Evolutionary conservation across 2,888 invertebrate genomes (phyloP).

Genomic region (Philonicus albiceps): DNA sequence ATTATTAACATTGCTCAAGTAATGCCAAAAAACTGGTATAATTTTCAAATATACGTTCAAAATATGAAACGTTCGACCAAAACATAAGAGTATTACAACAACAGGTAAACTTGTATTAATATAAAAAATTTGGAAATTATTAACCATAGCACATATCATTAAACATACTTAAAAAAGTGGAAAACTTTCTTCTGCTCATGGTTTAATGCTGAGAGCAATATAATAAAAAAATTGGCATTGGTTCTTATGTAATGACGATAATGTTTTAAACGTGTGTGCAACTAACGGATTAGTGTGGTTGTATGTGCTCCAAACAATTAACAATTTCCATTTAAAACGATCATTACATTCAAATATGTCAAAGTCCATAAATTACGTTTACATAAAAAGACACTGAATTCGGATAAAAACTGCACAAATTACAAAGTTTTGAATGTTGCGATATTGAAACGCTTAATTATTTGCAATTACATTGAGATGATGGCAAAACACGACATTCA

Average conservation of each 20-base stretch:
- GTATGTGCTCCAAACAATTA: not conserved
- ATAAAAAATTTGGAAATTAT: not conserved
- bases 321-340: conserved; percentile 6
- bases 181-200: not conserved
- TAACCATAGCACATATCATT: not conserved
- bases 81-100: not conserved
- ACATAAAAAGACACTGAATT: conserved; percentile 27
- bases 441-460: not conserved
- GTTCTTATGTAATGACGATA: not conserved
- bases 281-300: not conserved
- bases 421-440: not conserved
- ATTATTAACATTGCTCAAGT: conserved; percentile 1
- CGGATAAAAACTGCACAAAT: conserved; percentile 9
- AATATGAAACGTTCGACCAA: not conserved
- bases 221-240: not conserved
- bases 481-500: conserved; percentile 7
- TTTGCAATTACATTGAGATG: conserved; percentile 27
- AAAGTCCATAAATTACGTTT: conserved; percentile 20
- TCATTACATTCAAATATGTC: not conserved
- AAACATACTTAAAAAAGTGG: not conserved
- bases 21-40: not conserved
- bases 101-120: not conserved
- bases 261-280: conserved; percentile 3
- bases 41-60: not conserved
- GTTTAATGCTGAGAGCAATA: not conserved